Percentiles rank a stretch among this genome's conserved stretches.
Conservation (phyloP, 1,140 invertebrate species). For the Triops longicaudatus region DNA sequence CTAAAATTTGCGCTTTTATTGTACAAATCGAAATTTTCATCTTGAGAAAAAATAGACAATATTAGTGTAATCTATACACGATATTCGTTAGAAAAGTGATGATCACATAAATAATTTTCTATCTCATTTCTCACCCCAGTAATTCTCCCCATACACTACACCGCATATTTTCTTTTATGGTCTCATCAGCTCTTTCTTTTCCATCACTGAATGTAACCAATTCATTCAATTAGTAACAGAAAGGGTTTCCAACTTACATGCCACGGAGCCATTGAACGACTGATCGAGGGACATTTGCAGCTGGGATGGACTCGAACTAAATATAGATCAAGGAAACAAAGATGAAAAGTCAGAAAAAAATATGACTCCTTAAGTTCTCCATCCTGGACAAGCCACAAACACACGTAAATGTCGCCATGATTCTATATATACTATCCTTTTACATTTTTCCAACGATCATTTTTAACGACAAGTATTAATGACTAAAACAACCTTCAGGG, state of each 20-base stretch:
- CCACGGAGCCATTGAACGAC: slow-evolving; percentile 17
- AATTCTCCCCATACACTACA: too few species aligned
- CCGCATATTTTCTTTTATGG: too few species aligned
- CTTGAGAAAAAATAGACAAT: too few species aligned
- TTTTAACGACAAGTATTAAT: slow-evolving; percentile 9
- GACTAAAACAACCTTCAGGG: background rate
- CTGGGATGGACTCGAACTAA: slow-evolving; percentile 22
- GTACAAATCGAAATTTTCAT: too few species aligned
- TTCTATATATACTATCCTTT: background rate
- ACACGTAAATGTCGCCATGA: background rate
- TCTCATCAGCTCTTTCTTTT: too few species aligned
- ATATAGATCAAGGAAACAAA: background rate
- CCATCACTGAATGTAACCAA: background rate
- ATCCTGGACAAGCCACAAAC: background rate
- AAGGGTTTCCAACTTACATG: slow-evolving; percentile 20
- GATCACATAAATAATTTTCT: too few species aligned
- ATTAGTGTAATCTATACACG: too few species aligned
- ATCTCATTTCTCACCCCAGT: too few species aligned
- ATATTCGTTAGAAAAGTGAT: too few species aligned
- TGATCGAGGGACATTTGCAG: slow-evolving; percentile 27
- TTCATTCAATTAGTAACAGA: background rate
- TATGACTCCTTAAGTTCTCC: background rate
- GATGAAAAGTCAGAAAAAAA: background rate
- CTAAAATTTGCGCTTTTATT: too few species aligned
- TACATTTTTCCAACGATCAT: background rate